phyloP scores from a whole-genome alignment of 2,113 vertebrate species.

The Notiomystis cincta region DNA sequence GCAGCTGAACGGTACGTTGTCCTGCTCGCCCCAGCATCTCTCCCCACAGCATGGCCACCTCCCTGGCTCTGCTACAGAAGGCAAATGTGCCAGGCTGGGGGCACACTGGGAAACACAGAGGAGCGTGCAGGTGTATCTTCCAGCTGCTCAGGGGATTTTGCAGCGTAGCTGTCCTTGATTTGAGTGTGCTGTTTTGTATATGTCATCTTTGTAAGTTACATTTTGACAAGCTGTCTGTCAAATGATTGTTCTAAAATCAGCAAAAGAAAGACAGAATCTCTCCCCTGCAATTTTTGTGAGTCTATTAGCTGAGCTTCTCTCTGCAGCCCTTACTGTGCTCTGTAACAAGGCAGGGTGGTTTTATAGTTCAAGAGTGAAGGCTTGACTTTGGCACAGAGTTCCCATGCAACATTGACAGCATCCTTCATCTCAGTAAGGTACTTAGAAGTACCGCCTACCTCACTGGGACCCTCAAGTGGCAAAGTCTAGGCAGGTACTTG shows the following conservation, averaged over 20 bases:
- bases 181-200: neutral
- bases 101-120: neutral
- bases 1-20: conserved; percentile 75
- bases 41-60: neutral
- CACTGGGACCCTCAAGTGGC: neutral
- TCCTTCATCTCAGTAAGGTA: neutral
- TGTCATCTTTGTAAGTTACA: neutral
- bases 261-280: neutral
- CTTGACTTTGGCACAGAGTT: neutral
- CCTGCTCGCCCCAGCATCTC: neutral
- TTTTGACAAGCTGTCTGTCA: conserved; percentile 36
- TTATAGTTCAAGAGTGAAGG: neutral
- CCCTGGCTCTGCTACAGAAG: neutral
- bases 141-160: neutral
- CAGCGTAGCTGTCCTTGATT: neutral
- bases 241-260: neutral
- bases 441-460: neutral
- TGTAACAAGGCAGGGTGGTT: neutral
- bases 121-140: neutral
- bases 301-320: neutral
- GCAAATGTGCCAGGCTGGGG: neutral
- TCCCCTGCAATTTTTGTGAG: neutral
- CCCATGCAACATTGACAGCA: neutral
- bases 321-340: neutral
- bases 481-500: neutral